phyloP scores from a whole-genome alignment of 92 coral and sea anemone species.

The Hydrozoanthus gracilis region DNA sequence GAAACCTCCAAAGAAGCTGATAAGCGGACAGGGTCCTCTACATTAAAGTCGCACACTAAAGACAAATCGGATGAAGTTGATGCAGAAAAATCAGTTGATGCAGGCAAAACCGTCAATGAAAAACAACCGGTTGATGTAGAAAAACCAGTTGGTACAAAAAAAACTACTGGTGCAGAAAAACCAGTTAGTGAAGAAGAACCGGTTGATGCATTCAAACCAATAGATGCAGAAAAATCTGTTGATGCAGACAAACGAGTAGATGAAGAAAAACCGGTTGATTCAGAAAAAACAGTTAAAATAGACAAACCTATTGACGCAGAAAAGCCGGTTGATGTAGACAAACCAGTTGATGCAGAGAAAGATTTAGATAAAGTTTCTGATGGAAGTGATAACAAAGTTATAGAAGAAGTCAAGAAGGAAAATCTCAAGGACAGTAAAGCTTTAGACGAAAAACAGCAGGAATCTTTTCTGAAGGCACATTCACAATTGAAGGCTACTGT shows the following conservation, averaged over 20 bases:
- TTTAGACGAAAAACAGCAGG: slow-evolving; percentile 56
- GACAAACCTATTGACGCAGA: no score
- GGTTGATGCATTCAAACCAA: not conserved
- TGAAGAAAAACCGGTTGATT: no score
- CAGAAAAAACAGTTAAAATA: no score
- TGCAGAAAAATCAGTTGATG: no score
- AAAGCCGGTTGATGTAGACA: not conserved
- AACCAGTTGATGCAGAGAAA: slow-evolving; percentile 4
- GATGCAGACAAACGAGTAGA: no score
- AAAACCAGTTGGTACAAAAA: not conserved
- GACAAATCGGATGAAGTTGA: not conserved
- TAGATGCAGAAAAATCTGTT: not conserved
- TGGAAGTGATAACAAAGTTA: not conserved
- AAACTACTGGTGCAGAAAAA: not conserved
- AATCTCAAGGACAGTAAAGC: slow-evolving; percentile 11
- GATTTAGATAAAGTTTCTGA: slow-evolving; percentile 16
- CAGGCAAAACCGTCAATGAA: no score
- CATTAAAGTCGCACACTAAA: not conserved
- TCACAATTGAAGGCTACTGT: slow-evolving; percentile 49
- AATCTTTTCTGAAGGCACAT: slow-evolving; percentile 55
- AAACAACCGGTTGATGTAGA: not conserved
- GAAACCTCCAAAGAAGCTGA: slow-evolving; percentile 22
- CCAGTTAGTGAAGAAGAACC: no score
- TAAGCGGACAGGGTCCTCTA: not conserved
- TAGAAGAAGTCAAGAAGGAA: not conserved